Evolutionary conservation across 2,888 invertebrate genomes (phyloP).

Genomic region (Mamestra brassicae): DNA sequence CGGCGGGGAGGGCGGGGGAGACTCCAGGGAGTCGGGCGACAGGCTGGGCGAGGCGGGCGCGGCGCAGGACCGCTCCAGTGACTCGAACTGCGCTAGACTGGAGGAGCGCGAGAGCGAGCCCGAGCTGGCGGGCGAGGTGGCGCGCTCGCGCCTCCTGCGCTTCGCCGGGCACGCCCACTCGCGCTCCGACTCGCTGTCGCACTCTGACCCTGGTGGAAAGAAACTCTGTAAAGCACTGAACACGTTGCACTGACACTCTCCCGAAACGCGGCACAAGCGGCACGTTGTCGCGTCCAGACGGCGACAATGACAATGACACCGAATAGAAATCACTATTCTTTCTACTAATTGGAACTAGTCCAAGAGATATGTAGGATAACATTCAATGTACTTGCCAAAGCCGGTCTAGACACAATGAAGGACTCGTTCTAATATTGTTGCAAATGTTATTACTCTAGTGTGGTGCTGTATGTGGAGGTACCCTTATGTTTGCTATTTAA

Average conservation of each 20-base stretch:
- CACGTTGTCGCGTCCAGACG: conserved; percentile 75
- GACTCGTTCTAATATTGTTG: conserved; percentile 47
- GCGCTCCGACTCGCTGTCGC: conserved; percentile 93
- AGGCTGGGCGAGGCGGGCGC: conserved; percentile 86
- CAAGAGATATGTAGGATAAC: conserved; percentile 76
- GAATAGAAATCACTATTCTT: conserved; percentile 74
- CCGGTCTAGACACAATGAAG: conserved; percentile 55
- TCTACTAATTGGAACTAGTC: conserved; percentile 78
- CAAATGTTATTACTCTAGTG: conserved; percentile 18
- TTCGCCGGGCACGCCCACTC: conserved; percentile 95
- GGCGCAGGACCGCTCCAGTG: conserved; percentile 92
- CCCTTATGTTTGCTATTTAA: conserved; percentile 17
- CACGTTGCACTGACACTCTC: conserved; percentile 44
- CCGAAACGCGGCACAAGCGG: conserved; percentile 61
- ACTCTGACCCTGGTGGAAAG: conserved; percentile 85
- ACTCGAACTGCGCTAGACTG: conserved; percentile 96
- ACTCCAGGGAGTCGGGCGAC: conserved; percentile 88
- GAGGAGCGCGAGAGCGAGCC: conserved; percentile 94
- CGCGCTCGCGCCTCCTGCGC: conserved; percentile 92
- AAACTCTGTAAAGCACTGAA: conserved; percentile 62
- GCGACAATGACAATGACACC: conserved; percentile 88
- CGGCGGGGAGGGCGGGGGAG: conserved; percentile 84
- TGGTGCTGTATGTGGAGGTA: conserved; percentile 16
- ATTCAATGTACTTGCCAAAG: conserved; percentile 62
- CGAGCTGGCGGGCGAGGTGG: conserved; percentile 84